phyloP scores from a whole-genome alignment of 2,888 invertebrate genomes.

The Limnephilus marmoratus region DNA sequence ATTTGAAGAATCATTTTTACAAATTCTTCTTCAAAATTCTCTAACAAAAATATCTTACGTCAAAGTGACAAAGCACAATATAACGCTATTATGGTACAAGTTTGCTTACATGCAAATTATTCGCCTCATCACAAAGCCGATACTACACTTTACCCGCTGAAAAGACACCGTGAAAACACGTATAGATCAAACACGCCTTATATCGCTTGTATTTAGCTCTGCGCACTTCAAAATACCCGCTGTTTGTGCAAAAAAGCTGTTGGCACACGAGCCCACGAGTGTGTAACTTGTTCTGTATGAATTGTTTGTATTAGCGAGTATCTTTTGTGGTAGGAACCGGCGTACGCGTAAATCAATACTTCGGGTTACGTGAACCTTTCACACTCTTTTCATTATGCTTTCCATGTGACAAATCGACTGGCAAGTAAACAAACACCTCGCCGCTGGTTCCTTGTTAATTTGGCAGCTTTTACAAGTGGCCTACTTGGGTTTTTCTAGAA shows the following conservation, averaged over 20 bases:
- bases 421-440: neutral
- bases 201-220: neutral
- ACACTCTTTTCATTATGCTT: slow-evolving; percentile 8
- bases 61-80: neutral
- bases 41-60: neutral
- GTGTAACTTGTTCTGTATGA: neutral
- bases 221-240: neutral
- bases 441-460: neutral
- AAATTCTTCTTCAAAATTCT: neutral
- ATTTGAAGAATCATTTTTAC: no score
- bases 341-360: slow-evolving; percentile 6
- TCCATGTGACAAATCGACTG: slow-evolving; percentile 3
- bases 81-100: neutral
- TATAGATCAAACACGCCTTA: neutral
- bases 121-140: neutral
- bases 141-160: neutral
- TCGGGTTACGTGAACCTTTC: neutral
- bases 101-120: neutral
- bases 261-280: neutral
- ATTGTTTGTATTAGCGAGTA: neutral
- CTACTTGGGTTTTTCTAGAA: neutral
- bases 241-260: neutral
- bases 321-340: neutral
- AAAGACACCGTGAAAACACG: neutral
- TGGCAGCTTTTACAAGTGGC: slow-evolving; percentile 10